phyloP scores from a whole-genome alignment of 2,113 vertebrate genomes.

The Chroicocephalus ridibundus region DNA sequence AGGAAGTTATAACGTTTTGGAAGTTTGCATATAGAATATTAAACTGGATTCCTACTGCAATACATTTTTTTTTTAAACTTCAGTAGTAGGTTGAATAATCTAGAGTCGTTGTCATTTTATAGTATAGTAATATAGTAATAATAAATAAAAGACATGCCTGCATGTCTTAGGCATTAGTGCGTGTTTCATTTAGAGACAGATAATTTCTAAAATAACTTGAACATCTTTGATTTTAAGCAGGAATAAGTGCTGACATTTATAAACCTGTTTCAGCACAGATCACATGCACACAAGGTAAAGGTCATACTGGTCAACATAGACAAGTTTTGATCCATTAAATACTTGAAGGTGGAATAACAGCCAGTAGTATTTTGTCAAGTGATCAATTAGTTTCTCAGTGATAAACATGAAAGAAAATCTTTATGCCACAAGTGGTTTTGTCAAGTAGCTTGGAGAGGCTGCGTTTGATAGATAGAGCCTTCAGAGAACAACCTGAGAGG shows the following conservation, averaged over 20 bases:
- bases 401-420: slow-evolving; percentile 68
- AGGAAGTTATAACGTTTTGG: neutral
- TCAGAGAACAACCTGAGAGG: slow-evolving; percentile 21
- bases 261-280: neutral
- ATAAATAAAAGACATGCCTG: too few species aligned
- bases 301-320: neutral
- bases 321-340: neutral
- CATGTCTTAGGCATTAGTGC: neutral
- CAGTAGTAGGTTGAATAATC: neutral
- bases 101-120: neutral
- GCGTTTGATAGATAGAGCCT: slow-evolving; percentile 56
- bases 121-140: neutral
- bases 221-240: neutral
- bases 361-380: neutral
- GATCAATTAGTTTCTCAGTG: slow-evolving; percentile 31
- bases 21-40: neutral
- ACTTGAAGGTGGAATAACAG: neutral
- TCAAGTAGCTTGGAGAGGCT: slow-evolving; percentile 19
- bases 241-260: neutral
- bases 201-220: neutral
- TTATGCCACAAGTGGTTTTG: slow-evolving; percentile 36
- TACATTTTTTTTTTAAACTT: neutral
- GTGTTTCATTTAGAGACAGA: neutral
- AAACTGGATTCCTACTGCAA: neutral
- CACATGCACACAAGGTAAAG: neutral